These are phyloP conservation scores for Drosophila bunnanda DNA, from an alignment of 2,888 invertebrate genomes.

Conservation along the genomic window DNA sequence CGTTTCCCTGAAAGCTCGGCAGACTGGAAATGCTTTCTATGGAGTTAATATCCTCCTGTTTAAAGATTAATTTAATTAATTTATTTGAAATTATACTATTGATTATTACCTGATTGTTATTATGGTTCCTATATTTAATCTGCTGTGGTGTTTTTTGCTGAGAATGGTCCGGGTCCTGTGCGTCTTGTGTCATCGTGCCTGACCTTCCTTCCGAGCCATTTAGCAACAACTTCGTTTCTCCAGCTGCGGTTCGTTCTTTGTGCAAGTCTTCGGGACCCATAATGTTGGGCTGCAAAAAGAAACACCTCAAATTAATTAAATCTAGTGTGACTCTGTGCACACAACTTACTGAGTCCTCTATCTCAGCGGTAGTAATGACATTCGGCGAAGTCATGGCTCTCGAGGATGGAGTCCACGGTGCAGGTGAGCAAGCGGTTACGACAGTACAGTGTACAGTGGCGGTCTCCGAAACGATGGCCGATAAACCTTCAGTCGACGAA, in stretches of 20 bases:
- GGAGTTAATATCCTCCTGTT: conserved; percentile 82
- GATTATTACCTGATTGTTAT: conserved; percentile 69
- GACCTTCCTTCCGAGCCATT: conserved; percentile 74
- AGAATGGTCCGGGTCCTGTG: conserved; percentile 21
- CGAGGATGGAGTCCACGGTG: conserved; percentile 61
- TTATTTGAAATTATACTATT: neutral
- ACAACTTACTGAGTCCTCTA: conserved; percentile 55
- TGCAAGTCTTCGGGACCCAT: conserved; percentile 61
- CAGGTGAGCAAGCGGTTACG: conserved; percentile 45
- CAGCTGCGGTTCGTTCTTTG: conserved; percentile 52
- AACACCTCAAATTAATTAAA: neutral
- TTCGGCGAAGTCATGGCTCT: conserved; percentile 64
- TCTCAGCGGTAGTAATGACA: conserved; percentile 68
- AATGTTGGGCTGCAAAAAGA: conserved; percentile 47
- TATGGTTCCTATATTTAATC: conserved; percentile 66
- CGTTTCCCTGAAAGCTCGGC: conserved; percentile 45
- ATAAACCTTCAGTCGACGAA: conserved; percentile 38
- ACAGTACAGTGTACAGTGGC: conserved; percentile 54
- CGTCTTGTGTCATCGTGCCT: conserved; percentile 59
- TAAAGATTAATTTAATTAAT: neutral
- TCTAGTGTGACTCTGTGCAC: neutral
- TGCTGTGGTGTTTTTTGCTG: conserved; percentile 57
- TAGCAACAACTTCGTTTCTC: conserved; percentile 57
- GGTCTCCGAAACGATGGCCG: conserved; percentile 37
- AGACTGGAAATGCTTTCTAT: conserved; percentile 80